phyloP scores from a whole-genome alignment of 2,113 vertebrate species.

The cattle (Bos taurus) region DNA sequence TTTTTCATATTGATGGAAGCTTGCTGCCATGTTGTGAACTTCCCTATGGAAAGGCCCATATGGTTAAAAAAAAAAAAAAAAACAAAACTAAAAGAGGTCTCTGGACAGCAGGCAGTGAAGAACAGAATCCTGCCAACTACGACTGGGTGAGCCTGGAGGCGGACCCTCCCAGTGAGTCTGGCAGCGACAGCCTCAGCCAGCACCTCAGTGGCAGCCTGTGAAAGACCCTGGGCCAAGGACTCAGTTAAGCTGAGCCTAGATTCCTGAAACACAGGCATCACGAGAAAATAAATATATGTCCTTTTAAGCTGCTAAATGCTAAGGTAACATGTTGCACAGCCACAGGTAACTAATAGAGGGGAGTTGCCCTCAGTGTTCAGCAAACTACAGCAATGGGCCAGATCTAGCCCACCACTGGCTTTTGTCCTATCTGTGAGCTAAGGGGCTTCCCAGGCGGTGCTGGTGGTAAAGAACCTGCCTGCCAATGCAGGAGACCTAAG shows the following conservation, averaged over 20 bases:
- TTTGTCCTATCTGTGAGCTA: not conserved
- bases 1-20: not conserved
- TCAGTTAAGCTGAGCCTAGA: not conserved
- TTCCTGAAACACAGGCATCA: not conserved
- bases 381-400: not conserved
- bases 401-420: not conserved
- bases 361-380: not conserved
- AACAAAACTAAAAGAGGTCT: not conserved
- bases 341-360: not conserved
- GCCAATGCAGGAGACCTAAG: not conserved
- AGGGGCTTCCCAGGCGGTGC: not conserved
- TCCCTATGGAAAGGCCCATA: not conserved
- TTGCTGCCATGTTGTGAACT: not conserved
- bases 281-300: not conserved
- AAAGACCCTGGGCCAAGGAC: not conserved
- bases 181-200: not conserved
- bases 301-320: not conserved
- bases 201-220: not conserved
- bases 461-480: not conserved
- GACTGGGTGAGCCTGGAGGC: not conserved
- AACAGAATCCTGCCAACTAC: not conserved
- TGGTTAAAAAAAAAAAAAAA: not conserved
- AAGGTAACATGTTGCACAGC: not conserved
- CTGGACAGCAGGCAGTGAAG: not conserved
- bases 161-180: not conserved